Evolutionary conservation across 1,140 invertebrate species (phyloP), one percentile per base, ranked within the genome.

Genomic region (Lepidotrigona ventralis): DNA sequence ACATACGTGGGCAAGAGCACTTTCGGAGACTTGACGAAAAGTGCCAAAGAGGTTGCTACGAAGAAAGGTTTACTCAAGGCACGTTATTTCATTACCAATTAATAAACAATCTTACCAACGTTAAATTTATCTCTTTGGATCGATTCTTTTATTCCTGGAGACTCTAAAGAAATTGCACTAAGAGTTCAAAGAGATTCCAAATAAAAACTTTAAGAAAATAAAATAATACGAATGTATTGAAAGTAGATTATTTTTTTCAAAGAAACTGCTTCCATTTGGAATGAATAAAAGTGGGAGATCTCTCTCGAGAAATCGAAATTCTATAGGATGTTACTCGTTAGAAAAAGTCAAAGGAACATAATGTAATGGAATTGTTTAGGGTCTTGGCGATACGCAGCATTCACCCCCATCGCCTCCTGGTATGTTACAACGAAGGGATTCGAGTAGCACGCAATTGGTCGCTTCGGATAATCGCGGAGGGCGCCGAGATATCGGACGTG

Each of bases 11-110:
- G 97, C 2, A 98, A 97, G 91, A 97, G 96, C 51, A 98, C 97
- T 5, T 94, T 98, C 60, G 97, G 97, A 17, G 98, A 98, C 92
- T 94, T 98, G n/a, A 98, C 98, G 0, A 98, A 98, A 92, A 97
- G 97, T 90, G 98, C 98, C 8, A 98, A 98, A 90, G 97, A 98
- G 94, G 97, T 95, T 21, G 97, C 97, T 21, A 95, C 96, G 3
- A 98, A 98, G 90, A 98, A 98, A 92, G 97, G 97, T 73, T 94
- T 98, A 60, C 93, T 98, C 21, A 97, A 98, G 95, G 97, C 97
- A 93, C 17, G 11, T 5, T 0, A 9, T 23, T 1, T 53, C 19
- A 39, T 70, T 26, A 46, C 15, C 23, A 46, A 39, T n/a, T 46
- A 46, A 46, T 8, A 46, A 46, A 46, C 39, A 46, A 46, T 46